Evolutionary conservation across 1,140 invertebrate species (phyloP), one percentile per base, ranked within the genome.

Genomic region (Aphidius ervi): DNA sequence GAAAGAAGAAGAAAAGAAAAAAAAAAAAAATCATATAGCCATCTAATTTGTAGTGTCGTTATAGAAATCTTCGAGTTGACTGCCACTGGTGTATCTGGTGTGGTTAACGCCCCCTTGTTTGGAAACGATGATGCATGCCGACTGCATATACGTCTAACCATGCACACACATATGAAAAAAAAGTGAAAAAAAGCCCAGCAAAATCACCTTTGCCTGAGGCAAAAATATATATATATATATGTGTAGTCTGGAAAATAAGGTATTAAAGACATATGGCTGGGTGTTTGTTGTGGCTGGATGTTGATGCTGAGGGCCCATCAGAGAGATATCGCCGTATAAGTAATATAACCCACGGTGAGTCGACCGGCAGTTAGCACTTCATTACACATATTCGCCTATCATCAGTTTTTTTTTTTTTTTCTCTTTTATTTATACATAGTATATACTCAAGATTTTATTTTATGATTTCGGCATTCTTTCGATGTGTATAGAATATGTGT

Each of bases 351-450:
- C 16, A 16, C 61, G 58, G 68, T 70, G 67, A 74, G 70, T 68
- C 74, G 70, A 70, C 63, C 70, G 64, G 67, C 71, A 74, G 74
- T 75, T 75, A 75, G 68, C 74, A 75, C 74, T 73, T 72, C 68
- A 75, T 75, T 75, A 75, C 73, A 74, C 67, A 71, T 70, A 70
- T 68, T 75, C 70, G 71, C 70, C 74, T 73, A 74, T 75, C 74
- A 74, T 75, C 73, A 75, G 66, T 65, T 66, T 68, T 68, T 70
- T 66, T 66, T 65, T n/a, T 8, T 60, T 40, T 47, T 47, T 48
- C 41, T 58, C 63, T 64, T 65, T 62, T 63, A 67, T 68, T 73
- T 72, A 62, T 67, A 55, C 47, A 42, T 9, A 52, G 40, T 52
- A 39, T 10, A 6, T 52, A 40, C 40, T 52, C 40, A 6, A 39